Evolutionary conservation across 2,113 vertebrate genomes (phyloP), one percentile per base, ranked within the genome.

Genomic region (Amphiprion percula): DNA sequence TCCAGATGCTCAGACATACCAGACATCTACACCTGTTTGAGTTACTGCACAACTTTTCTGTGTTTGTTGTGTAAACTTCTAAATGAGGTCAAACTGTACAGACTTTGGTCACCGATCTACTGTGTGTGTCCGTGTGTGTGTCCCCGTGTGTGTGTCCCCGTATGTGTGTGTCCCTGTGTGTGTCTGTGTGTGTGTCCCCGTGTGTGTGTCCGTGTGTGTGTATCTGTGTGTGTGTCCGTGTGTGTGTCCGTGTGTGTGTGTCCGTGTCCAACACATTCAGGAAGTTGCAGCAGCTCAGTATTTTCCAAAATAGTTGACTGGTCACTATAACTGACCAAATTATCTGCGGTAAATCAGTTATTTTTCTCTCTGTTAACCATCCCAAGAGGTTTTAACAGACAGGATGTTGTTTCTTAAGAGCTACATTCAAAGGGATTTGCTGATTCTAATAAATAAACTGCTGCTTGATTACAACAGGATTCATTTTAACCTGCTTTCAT

Each of bases 51-150:
- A 16, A 0, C 17, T 15, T 59, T 61, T 60, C 41, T 0, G 11
- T 44, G 11, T 67, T 47, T 50, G 67, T 30, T 78, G n/a, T 74
- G 28, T 19, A 49, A 77, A 74, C 30, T 46, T 56, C 66, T 5
- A 59, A 12, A 37, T 46, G 0, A 61, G 46, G 21, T 59, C 28
- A 64, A 53, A 53, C 10, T 44, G 2, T 15, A 56, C 30, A 0
- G 44, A 82, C 39, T 66, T 68, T 73, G 41, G 23, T 44, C n/a
- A 17, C 4, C 28, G 1, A 0, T 55, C 61, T 65, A 56, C 19
- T 37, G 26, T 26, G 26, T 26, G 24, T 26, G 26, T 26, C 2
- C 3, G 26, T 26, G 26, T 26, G 26, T 26, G 26, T 26, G 26
- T 26, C 2, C 3, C 2, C 3, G 26, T 26, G 26, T 26, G 26